A percentile compares a stretch with the other conserved stretches of the same genome.
Conservation (phyloP, 1,140 invertebrate species). For the Cyrtorhinus lividipennis region DNA sequence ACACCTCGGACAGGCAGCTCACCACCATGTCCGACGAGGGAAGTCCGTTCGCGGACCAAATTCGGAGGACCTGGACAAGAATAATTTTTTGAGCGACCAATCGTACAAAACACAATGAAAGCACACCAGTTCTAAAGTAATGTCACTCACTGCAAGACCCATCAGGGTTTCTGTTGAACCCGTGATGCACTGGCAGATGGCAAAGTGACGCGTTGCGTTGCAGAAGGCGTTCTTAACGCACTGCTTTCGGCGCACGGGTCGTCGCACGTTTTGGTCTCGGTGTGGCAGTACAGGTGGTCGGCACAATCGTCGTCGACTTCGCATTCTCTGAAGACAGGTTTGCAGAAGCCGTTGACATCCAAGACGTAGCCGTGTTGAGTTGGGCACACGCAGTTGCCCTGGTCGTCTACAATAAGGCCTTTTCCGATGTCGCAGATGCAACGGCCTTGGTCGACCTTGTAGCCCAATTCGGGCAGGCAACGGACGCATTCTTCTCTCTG, state of each 20-base stretch:
- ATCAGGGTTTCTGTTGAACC: conserved; percentile 55
- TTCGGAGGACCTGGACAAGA: too few relatives aligned
- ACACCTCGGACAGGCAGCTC: conserved; percentile 83
- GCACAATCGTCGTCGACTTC: conserved; percentile 57
- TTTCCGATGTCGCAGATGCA: conserved; percentile 64
- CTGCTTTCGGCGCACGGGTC: conserved; percentile 54
- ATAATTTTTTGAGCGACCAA: too few relatives aligned
- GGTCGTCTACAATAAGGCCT: conserved; percentile 56
- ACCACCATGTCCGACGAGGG: conserved; percentile 73
- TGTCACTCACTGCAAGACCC: conserved; percentile 50
- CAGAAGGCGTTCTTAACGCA: conserved; percentile 68
- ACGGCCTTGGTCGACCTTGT: conserved; percentile 56
- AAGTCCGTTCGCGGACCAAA: conserved; percentile 63
- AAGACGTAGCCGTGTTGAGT: conserved; percentile 51
- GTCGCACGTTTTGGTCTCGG: conserved; percentile 49
- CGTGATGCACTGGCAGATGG: conserved; percentile 57
- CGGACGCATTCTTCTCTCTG: conserved; percentile 57
- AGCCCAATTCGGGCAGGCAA: conserved; percentile 53
- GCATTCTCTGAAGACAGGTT: conserved; percentile 56
- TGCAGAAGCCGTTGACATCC: conserved; percentile 36
- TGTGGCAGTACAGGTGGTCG: conserved; percentile 56
- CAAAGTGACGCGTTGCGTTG: conserved; percentile 59
- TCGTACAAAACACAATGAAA: too few relatives aligned
- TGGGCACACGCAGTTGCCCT: conserved; percentile 63
- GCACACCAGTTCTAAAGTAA: too few relatives aligned